A percentile compares a stretch with the other conserved stretches of the same genome.
These are phyloP conservation scores for Calliopsis andreniformis DNA, from an alignment of 1,140 invertebrate species.

Conservation along the genomic window DNA sequence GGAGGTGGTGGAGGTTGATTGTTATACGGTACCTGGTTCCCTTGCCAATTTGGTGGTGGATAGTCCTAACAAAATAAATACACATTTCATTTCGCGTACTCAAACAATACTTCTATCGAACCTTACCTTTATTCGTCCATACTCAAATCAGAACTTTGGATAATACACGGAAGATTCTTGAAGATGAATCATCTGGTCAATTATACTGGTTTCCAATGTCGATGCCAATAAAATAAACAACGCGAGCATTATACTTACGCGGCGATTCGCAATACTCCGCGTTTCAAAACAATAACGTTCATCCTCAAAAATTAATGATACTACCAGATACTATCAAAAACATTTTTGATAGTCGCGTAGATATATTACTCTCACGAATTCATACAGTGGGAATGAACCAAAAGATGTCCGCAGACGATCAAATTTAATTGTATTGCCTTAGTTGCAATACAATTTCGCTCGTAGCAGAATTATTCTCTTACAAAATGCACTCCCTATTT, in stretches of 20 bases:
- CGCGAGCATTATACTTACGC: slow-evolving; percentile 69
- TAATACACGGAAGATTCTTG: slow-evolving; percentile 67
- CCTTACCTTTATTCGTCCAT: slow-evolving; percentile 71
- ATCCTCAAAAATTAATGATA: slow-evolving; percentile 13
- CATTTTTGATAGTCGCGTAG: slow-evolving; percentile 17
- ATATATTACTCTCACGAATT: slow-evolving; percentile 16
- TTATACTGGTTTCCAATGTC: slow-evolving; percentile 65
- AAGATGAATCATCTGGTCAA: slow-evolving; percentile 66
- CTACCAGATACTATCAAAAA: slow-evolving; percentile 46
- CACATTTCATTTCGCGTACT: slow-evolving; percentile 43
- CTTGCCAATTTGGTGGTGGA: slow-evolving; percentile 77
- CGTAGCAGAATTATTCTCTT: background rate
- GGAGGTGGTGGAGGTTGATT: slow-evolving; percentile 74
- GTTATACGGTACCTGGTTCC: slow-evolving; percentile 75
- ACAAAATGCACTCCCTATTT: background rate
- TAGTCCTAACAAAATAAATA: slow-evolving; percentile 76
- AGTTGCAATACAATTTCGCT: slow-evolving; percentile 7
- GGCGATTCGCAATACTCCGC: slow-evolving; percentile 40
- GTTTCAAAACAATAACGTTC: slow-evolving; percentile 42
- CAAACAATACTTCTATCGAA: slow-evolving; percentile 54
- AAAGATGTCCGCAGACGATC: background rate
- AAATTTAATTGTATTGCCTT: slow-evolving; percentile 11
- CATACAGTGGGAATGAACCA: background rate
- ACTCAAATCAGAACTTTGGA: slow-evolving; percentile 68
- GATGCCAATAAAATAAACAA: slow-evolving; percentile 66